These are phyloP conservation scores for Climacteris rufus DNA, from an alignment of 2,113 vertebrate species.

Conservation along the genomic window DNA sequence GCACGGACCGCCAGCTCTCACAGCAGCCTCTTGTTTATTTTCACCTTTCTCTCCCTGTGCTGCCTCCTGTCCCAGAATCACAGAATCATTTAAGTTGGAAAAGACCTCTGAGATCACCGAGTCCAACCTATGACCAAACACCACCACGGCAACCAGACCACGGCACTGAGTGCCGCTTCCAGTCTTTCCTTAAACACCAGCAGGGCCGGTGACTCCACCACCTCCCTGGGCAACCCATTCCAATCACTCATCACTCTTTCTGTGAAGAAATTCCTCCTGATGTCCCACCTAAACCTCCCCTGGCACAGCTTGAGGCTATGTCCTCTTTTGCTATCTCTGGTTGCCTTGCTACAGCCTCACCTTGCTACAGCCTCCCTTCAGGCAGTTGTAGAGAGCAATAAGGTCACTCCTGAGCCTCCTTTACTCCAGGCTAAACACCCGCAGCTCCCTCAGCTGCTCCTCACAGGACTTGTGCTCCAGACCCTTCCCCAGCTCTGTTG, in stretches of 20 bases:
- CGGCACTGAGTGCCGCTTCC: no score
- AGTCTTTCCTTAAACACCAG: neutral
- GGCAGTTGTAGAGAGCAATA: rapidly evolving
- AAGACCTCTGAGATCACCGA: neutral
- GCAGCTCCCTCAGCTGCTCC: neutral
- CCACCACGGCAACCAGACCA: neutral
- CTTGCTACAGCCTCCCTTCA: neutral
- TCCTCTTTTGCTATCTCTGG: neutral
- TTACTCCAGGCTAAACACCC: neutral
- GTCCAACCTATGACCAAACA: neutral
- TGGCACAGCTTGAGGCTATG: rapidly evolving
- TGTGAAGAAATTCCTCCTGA: neutral
- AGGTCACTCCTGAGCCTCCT: neutral
- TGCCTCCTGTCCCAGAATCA: neutral
- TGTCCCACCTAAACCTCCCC: neutral
- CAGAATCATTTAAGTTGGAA: neutral
- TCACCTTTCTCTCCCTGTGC: neutral
- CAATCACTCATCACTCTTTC: neutral
- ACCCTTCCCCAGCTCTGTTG: rapidly evolving
- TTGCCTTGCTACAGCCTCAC: neutral
- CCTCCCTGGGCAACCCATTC: neutral
- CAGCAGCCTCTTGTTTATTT: neutral
- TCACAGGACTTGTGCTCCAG: rapidly evolving
- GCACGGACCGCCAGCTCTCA: rapidly evolving
- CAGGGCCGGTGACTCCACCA: neutral